A percentile compares a stretch with the other conserved stretches of the same genome.
Evolutionary conservation across 2,888 invertebrate species (phyloP).

Genomic region (Lepetodrilus schrolli): DNA sequence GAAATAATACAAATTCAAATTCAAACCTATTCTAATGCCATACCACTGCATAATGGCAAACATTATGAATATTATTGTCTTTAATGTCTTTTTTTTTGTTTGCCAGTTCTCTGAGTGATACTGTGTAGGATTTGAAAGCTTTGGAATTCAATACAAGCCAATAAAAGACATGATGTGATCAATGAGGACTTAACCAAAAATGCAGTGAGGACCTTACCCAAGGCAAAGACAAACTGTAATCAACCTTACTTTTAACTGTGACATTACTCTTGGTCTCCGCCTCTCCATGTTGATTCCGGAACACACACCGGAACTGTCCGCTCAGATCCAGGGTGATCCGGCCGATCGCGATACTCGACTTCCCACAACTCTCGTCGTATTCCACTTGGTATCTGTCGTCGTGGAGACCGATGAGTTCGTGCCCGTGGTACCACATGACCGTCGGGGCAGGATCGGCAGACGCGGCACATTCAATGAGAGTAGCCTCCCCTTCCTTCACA

Average conservation of each 20-base stretch:
- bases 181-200: background rate
- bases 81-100: too few relatives aligned
- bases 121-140: too few relatives aligned
- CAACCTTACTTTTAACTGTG: constrained; percentile 54
- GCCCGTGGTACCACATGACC: constrained; percentile 60
- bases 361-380: constrained; percentile 51
- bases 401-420: constrained; percentile 40
- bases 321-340: constrained; percentile 47
- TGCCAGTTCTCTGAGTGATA: too few relatives aligned
- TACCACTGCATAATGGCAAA: too few relatives aligned
- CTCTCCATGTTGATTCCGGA: constrained; percentile 52
- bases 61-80: too few relatives aligned
- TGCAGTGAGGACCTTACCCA: background rate
- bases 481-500: constrained; percentile 46
- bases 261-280: constrained; percentile 56
- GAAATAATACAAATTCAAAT: too few relatives aligned
- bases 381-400: constrained; percentile 33
- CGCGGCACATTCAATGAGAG: constrained; percentile 48
- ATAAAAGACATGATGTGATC: too few relatives aligned
- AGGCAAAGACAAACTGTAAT: background rate
- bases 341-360: constrained; percentile 50
- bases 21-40: too few relatives aligned
- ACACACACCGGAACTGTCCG: constrained; percentile 58
- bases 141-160: too few relatives aligned
- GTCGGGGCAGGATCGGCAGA: constrained; percentile 46